phyloP scores from a whole-genome alignment of 2,113 vertebrate genomes.

The Ictidomys tridecemlineatus region DNA sequence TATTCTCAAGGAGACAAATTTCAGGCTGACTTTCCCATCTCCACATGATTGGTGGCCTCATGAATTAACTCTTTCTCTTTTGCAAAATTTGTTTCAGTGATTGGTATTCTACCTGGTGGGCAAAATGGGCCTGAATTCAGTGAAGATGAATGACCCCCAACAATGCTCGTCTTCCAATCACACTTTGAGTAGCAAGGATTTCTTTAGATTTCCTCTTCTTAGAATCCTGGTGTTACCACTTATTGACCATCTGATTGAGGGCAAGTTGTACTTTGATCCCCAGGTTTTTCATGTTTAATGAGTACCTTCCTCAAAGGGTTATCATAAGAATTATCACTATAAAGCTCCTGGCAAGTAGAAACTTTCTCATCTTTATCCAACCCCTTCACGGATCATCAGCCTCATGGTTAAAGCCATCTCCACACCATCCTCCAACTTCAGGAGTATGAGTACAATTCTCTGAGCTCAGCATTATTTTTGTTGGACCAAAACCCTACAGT shows the following conservation, averaged over 20 bases:
- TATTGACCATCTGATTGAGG: neutral
- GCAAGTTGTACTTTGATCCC: neutral
- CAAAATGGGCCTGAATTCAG: neutral
- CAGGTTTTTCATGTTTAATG: neutral
- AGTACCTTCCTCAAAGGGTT: neutral
- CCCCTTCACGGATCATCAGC: neutral
- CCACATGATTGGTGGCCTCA: neutral
- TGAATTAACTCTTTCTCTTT: neutral
- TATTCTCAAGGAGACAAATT: neutral
- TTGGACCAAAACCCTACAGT: neutral
- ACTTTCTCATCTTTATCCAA: neutral
- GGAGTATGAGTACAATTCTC: neutral
- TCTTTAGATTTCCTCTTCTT: neutral
- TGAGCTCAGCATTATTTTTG: neutral
- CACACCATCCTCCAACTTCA: neutral
- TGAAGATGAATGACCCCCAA: neutral
- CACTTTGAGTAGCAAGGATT: neutral
- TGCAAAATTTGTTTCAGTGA: neutral
- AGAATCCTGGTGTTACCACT: neutral
- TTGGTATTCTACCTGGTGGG: too few species aligned
- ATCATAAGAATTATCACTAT: neutral
- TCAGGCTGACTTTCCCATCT: neutral
- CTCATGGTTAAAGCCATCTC: too few species aligned
- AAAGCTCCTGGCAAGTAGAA: neutral
- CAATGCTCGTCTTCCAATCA: neutral